Percentiles rank a stretch among this genome's conserved stretches.
Evolutionary conservation across 2,113 vertebrate species (phyloP).

Genomic region (Toxotes jaculatrix): DNA sequence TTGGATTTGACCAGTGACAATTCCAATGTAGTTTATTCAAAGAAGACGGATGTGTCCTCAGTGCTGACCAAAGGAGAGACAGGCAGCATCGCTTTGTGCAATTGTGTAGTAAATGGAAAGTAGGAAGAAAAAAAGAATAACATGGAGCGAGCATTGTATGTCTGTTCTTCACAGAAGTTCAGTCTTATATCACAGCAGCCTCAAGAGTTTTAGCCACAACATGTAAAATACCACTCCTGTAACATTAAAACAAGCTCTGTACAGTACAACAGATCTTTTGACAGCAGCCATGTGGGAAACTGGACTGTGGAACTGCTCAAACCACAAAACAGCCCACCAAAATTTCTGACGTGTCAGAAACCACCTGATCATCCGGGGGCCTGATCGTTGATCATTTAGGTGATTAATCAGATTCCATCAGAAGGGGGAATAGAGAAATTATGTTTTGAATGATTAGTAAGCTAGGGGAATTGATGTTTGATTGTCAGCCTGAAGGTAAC

Average conservation of each 20-base stretch:
- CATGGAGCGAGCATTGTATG: neutral
- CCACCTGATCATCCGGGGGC: neutral
- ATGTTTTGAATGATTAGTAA: neutral
- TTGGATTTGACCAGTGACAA: no score
- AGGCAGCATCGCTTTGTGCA: no score
- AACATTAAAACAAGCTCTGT: neutral
- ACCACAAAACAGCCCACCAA: no score
- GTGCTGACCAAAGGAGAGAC: neutral
- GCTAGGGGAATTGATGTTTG: neutral
- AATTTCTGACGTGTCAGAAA: no score
- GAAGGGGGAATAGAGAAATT: no score
- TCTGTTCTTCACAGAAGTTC: neutral
- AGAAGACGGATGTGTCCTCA: neutral
- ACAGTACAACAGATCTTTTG: neutral
- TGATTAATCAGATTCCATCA: neutral
- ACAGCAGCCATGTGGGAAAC: neutral
- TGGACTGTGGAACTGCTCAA: neutral
- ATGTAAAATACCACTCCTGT: neutral
- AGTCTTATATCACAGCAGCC: no score
- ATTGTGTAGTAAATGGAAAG: neutral
- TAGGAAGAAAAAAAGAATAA: neutral
- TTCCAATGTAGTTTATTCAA: neutral
- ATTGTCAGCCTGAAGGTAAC: neutral
- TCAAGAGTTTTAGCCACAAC: neutral
- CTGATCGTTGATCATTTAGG: neutral